These are phyloP conservation scores for Euura lappo DNA, from an alignment of 1,140 invertebrate genomes.

Conservation along the genomic window DNA sequence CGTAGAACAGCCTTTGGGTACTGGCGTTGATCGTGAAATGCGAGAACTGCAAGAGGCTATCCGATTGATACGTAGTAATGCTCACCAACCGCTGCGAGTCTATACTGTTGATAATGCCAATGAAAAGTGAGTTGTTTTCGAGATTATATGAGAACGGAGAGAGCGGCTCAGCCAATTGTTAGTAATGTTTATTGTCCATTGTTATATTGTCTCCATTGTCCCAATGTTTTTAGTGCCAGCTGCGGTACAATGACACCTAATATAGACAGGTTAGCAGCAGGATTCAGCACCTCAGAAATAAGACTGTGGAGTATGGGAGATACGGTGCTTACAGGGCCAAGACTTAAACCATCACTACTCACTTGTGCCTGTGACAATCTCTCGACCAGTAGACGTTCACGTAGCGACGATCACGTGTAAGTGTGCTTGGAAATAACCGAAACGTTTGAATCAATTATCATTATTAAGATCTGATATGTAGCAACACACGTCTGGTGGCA, in stretches of 20 bases:
- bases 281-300: constrained; percentile 68
- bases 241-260: constrained; percentile 64
- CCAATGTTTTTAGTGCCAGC: constrained; percentile 58
- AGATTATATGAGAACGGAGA: neutral
- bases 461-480: neutral
- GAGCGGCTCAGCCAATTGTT: too few relatives aligned
- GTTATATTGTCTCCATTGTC: constrained; percentile 16
- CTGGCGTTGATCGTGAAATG: constrained; percentile 66
- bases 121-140: constrained; percentile 58
- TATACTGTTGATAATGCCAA: constrained; percentile 67
- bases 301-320: constrained; percentile 69
- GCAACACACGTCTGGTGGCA: too few relatives aligned
- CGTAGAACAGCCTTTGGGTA: constrained; percentile 60
- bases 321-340: constrained; percentile 59
- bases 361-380: constrained; percentile 44
- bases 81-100: constrained; percentile 64
- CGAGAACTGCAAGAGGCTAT: constrained; percentile 68
- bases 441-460: constrained; percentile 8
- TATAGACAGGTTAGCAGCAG: constrained; percentile 66
- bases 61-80: constrained; percentile 62
- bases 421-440: constrained; percentile 12
- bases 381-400: constrained; percentile 33
- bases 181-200: too few relatives aligned
- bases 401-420: constrained; percentile 38
- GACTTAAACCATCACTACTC: constrained; percentile 36